A percentile compares a stretch with the other conserved stretches of the same genome.
Conservation (phyloP, 2,888 invertebrate species). For the Ommatoiulus sabulosus region DNA sequence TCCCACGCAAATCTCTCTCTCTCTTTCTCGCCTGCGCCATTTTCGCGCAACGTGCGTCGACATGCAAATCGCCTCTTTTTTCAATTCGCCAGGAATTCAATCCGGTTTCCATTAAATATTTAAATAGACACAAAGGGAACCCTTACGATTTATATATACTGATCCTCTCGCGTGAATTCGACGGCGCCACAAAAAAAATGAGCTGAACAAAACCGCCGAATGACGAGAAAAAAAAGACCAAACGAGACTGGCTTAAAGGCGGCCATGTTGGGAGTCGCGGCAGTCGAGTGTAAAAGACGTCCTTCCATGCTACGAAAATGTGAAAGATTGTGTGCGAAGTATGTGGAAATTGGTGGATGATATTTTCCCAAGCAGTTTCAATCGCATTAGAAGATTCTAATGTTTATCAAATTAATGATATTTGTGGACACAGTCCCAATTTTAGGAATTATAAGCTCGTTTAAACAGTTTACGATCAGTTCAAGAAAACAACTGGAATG, state of each 20-base stretch:
- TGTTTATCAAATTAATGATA: too few relatives aligned
- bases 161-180: not conserved
- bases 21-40: not conserved
- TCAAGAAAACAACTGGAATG: too few relatives aligned
- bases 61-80: slow-evolving; percentile 6
- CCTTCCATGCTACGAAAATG: too few relatives aligned
- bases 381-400: too few relatives aligned
- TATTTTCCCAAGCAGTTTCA: too few relatives aligned
- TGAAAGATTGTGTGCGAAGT: too few relatives aligned
- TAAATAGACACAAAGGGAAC: slow-evolving; percentile 27
- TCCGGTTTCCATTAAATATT: slow-evolving; percentile 34
- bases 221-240: not conserved
- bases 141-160: not conserved
- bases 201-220: not conserved
- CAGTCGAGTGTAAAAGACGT: too few relatives aligned
- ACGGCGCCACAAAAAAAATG: not conserved
- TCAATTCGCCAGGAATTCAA: slow-evolving; percentile 1
- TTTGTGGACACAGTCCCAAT: too few relatives aligned
- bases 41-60: slow-evolving; percentile 14
- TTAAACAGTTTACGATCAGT: too few relatives aligned
- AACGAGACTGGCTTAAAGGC: not conserved
- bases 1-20: not conserved
- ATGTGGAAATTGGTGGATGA: too few relatives aligned
- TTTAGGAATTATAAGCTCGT: too few relatives aligned
- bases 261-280: not conserved